Evolutionary conservation across 2,888 invertebrate genomes (phyloP), one percentile per base, ranked within the genome.

Genomic region (Amphipyra berbera): DNA sequence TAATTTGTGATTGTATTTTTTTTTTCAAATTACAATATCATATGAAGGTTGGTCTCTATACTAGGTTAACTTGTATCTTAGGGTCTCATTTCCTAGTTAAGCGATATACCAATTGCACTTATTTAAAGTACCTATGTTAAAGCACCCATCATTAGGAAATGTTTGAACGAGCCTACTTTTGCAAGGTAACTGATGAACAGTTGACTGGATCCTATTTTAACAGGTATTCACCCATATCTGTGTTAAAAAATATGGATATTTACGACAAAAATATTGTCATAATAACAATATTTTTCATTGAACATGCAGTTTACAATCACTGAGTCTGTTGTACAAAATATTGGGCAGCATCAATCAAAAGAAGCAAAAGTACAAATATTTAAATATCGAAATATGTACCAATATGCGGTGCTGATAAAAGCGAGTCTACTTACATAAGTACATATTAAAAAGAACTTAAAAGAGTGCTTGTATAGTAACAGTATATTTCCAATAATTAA

Each of bases 401-500:
- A 50, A 61, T 27, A 21, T 2, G 2, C 21, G n/a, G n/a, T n/a
- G n/a, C n/a, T n/a, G n/a, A n/a, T n/a, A n/a, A n/a, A n/a, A n/a
- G n/a, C n/a, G n/a, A n/a, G n/a, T n/a, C n/a, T n/a, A n/a, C n/a
- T n/a, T n/a, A n/a, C n/a, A n/a, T n/a, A 14, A 49, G 33, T 15
- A 15, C 59, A 9, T 41, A 3, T 21, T 21, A 3, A 2, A 21
- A 21, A 21, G 3, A 21, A 30, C 27, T 30, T 30, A 2, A 30
- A 30, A 30, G 30, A 6, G 1, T 30, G 38, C 33, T 2, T 6
- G 14, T 13, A 8, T 8, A 4, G 35, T 15, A 7, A 5, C 13
- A 9, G 13, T 47, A 41, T 13, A 47, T 65, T 38, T 50, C 12
- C 40, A 47, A 40, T 45, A 50, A 57, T 47, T 21, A n/a, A n/a